These are phyloP conservation scores for Erpobdella octoculata DNA, from an alignment of 2,888 invertebrate genomes.

Conservation along the genomic window DNA sequence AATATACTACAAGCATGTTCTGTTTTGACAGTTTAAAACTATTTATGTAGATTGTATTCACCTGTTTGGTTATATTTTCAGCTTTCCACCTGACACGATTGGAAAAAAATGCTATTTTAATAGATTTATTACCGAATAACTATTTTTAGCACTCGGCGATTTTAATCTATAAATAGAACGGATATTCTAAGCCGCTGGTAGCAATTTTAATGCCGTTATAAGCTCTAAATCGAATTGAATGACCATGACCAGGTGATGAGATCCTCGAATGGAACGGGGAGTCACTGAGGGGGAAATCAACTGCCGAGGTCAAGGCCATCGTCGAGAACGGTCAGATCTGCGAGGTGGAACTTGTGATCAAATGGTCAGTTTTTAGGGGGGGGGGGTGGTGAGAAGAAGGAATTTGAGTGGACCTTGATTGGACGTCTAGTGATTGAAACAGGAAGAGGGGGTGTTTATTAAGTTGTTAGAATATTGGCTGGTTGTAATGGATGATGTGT, in stretches of 20 bases:
- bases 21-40: no score
- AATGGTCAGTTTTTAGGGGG: constrained; percentile 51
- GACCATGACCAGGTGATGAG: constrained; percentile 55
- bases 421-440: no score
- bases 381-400: background rate
- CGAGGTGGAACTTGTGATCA: constrained; percentile 59
- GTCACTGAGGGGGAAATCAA: constrained; percentile 56
- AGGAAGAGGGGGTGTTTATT: no score
- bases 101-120: no score
- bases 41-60: no score
- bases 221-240: background rate
- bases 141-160: no score
- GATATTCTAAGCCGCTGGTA: background rate
- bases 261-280: constrained; percentile 61
- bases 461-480: background rate
- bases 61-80: no score
- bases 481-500: background rate
- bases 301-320: constrained; percentile 59
- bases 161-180: no score
- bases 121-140: no score
- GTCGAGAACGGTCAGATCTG: constrained; percentile 51
- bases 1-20: no score
- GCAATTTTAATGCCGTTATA: no score
- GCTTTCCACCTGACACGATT: no score
- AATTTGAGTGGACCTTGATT: background rate